Evolutionary conservation across 2,113 vertebrate species (phyloP).

Genomic region (Upupa epops): DNA sequence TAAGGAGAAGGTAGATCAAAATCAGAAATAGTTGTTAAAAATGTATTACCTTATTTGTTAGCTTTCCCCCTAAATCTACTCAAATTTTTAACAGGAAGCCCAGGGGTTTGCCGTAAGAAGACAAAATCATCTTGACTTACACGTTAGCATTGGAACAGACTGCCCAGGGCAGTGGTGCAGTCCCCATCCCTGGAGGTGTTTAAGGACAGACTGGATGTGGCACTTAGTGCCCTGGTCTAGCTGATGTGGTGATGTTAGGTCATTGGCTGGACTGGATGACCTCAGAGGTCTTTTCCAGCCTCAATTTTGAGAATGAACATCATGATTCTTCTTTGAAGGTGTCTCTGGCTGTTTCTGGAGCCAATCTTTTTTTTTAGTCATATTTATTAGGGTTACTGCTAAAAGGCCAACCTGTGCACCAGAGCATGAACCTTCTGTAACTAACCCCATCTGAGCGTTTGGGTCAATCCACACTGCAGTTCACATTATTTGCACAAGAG

Average conservation of each 20-base stretch:
- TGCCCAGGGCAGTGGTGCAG: too few species aligned
- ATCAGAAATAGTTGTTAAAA: background rate
- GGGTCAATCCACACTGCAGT: background rate
- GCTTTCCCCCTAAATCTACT: background rate
- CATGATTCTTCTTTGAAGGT: background rate
- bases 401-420: rapidly evolving
- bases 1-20: background rate
- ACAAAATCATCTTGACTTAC: background rate
- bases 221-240: too few species aligned
- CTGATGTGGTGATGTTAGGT: too few species aligned
- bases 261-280: too few species aligned
- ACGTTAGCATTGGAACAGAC: background rate
- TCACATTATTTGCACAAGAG: background rate
- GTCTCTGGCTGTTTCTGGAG: background rate
- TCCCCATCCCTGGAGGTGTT: too few species aligned
- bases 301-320: background rate
- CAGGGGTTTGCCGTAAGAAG: background rate
- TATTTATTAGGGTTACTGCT: background rate
- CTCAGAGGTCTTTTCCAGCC: too few species aligned
- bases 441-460: rapidly evolving
- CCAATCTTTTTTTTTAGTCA: rapidly evolving
- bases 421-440: background rate
- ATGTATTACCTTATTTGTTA: background rate
- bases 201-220: too few species aligned
- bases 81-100: background rate